These are phyloP conservation scores for Sebastes minor DNA, from an alignment of 2,797 vertebrate genomes.

Conservation along the genomic window DNA sequence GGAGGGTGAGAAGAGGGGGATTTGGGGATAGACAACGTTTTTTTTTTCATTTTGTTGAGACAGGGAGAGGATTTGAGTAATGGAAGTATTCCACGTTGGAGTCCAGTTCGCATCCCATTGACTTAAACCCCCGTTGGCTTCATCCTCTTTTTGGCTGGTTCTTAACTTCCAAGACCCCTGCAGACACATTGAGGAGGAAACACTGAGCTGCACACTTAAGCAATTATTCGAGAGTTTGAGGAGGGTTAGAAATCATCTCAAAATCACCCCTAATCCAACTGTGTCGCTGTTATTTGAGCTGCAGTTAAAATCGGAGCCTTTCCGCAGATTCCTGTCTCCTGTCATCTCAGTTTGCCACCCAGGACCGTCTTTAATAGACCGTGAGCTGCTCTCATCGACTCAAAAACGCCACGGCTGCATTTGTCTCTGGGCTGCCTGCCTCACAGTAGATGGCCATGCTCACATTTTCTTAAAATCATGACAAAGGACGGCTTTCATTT, in stretches of 20 bases:
- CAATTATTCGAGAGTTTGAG: conserved; percentile 17
- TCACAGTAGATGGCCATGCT: neutral
- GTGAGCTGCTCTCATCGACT: conserved; percentile 17
- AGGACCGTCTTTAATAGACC: conserved; percentile 35
- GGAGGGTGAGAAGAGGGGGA: conserved; percentile 41
- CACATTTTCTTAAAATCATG: neutral
- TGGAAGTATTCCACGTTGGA: conserved; percentile 50
- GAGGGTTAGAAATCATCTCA: conserved; percentile 34
- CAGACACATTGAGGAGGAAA: conserved; percentile 24
- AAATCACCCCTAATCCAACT: conserved; percentile 34
- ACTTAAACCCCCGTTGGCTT: conserved; percentile 31
- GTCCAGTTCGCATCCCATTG: conserved; percentile 49
- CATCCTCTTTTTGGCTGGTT: conserved; percentile 15
- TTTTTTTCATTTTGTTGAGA: conserved; percentile 14
- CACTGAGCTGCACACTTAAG: conserved; percentile 17
- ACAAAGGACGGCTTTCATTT: conserved; percentile 22
- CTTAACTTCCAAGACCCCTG: conserved; percentile 25
- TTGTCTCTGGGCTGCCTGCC: neutral
- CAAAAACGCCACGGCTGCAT: conserved; percentile 5
- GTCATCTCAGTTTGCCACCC: conserved; percentile 39
- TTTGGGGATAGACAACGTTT: conserved; percentile 20
- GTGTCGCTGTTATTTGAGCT: conserved; percentile 33
- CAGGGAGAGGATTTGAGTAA: conserved; percentile 38
- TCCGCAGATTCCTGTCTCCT: conserved; percentile 14
- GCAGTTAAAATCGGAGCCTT: conserved; percentile 33